Base-by-base conservation (phyloP, 2,888 invertebrate genomes). In the Nematopogon swammerdamellus region DNA sequence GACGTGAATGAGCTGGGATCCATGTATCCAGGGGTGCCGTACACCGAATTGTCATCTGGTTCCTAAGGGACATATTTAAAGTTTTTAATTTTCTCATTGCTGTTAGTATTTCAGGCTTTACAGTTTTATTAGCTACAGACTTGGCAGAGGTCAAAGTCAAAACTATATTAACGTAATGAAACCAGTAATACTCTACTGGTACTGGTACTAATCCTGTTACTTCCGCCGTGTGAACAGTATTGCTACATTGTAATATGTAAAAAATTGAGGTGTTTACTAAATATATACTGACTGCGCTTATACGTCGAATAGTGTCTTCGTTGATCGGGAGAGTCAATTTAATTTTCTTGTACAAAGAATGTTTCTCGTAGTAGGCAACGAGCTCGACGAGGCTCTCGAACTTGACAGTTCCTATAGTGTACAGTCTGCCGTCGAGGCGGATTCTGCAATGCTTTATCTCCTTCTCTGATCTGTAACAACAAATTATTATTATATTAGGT, bases 401-500 rank as follows among this genome's bases (percentile, higher is more conserved):
- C 63, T 92, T 91, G 29, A 92, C 90, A 1, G 89, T 89, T 29
- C 97, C 95, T 54, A 97, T 93, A 0, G 90, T 89, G 69, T 92
- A 97, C 14, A 96, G 71, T 0, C 96, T 84, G 0, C 96, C 97
- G 63, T 97, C 97, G 47, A 92, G 84, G 70, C 93, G 92, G 53
- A 99, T 92, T 47, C 96, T 86, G 68, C 97, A 99, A 68, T 99
- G 98, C 69, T 98, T 98, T 55, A 97, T 96, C 70, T 95, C 92
- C 49, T 89, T 91, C 60, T 95, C 95, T 2, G 92, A 91, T 63
- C 95, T 94, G 66, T 47, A 80, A 70, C 49, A 55, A 54, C 50
- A 56, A 56, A n/a, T n/a, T n/a, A 56, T 54, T 52, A 56, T n/a
- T n/a, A n/a, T n/a, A n/a, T n/a, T n/a, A n/a, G n/a, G n/a, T n/a